Conservation (phyloP, 1,140 invertebrate genomes). For the Drosophila baimaii region DNA sequence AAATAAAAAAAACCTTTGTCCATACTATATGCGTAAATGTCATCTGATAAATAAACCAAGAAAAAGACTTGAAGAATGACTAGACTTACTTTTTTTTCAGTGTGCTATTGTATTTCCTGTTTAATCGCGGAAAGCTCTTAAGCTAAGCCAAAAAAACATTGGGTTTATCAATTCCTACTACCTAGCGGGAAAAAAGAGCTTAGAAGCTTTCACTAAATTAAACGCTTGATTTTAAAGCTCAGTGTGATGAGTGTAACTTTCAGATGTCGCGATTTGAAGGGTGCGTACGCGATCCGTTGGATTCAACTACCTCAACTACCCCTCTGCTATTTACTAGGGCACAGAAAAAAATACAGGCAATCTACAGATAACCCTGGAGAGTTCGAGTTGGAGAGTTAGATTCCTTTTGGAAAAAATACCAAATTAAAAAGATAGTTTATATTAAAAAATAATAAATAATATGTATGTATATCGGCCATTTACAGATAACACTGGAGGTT, state of each 20-base stretch:
- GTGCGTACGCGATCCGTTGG: not conserved
- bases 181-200: constrained; percentile 19
- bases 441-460: too few relatives aligned
- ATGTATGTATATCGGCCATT: too few relatives aligned
- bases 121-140: not conserved
- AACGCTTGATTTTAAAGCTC: constrained; percentile 14
- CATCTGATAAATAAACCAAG: constrained; percentile 59
- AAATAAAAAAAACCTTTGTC: constrained; percentile 41
- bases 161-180: constrained; percentile 2
- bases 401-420: too few relatives aligned
- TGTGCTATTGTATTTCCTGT: not conserved
- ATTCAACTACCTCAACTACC: not conserved
- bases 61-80: constrained; percentile 52
- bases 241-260: not conserved
- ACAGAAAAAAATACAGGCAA: too few relatives aligned
- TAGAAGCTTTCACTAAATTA: constrained; percentile 21
- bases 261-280: constrained; percentile 1
- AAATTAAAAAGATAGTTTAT: too few relatives aligned
- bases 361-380: too few relatives aligned
- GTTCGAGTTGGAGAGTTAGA: too few relatives aligned
- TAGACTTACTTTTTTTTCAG: not conserved
- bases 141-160: not conserved
- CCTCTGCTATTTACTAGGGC: not conserved
- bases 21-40: constrained; percentile 54
- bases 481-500: too few relatives aligned